A percentile compares a stretch with the other conserved stretches of the same genome.
phyloP scores from a whole-genome alignment of 1,140 invertebrate species.

The Sycobia sp. region DNA sequence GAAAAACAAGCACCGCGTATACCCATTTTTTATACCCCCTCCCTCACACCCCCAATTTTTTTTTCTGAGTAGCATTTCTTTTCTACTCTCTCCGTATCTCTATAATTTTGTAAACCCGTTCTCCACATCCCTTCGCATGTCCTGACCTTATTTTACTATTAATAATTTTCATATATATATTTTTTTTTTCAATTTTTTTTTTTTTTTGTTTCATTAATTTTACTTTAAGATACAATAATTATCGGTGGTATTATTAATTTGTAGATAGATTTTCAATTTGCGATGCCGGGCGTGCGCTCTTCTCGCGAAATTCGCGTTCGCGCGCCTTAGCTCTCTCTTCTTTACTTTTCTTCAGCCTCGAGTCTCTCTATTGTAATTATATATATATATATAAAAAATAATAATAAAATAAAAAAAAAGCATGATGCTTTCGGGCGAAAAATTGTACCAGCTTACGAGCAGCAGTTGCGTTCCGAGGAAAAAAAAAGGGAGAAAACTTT shows the following conservation, averaged over 20 bases:
- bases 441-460: constrained; percentile 11
- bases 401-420: too few species aligned
- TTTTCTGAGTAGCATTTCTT: constrained; percentile 5
- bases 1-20: neutral
- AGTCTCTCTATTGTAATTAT: constrained; percentile 8
- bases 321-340: constrained; percentile 24
- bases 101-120: neutral
- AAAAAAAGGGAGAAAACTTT: neutral
- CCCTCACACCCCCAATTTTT: neutral
- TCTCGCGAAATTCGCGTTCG: constrained; percentile 15
- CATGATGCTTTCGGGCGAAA: constrained; percentile 7
- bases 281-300: constrained; percentile 17
- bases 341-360: constrained; percentile 12
- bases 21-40: neutral
- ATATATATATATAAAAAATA: too few species aligned
- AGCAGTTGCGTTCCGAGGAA: neutral
- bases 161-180: constrained; percentile 1
- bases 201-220: constrained; percentile 1
- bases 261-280: constrained; percentile 34
- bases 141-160: neutral
- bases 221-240: constrained; percentile 16
- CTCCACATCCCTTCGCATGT: neutral
- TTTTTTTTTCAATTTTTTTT: too few species aligned
- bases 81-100: constrained; percentile 17
- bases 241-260: constrained; percentile 36